Evolutionary conservation across 35 echinoderm and acorn worm genomes (phyloP).

Genomic region (Heliocidaris tuberculata): DNA sequence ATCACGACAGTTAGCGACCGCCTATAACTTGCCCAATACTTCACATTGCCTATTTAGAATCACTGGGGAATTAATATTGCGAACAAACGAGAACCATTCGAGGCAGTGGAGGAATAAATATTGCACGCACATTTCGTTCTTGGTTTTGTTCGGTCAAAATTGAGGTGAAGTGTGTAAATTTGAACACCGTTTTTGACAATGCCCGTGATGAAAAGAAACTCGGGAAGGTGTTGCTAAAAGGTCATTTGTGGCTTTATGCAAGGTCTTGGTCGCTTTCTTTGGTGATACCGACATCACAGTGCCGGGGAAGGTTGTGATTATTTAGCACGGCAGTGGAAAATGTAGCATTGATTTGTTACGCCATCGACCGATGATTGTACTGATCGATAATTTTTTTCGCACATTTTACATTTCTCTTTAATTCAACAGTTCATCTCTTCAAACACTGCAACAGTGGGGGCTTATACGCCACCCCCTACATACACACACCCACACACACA

Average conservation of each 20-base stretch:
- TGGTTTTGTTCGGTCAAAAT: constrained; percentile 26
- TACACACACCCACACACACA: too few relatives aligned
- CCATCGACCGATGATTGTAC: too few relatives aligned
- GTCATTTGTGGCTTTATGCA: constrained; percentile 29
- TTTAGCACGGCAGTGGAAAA: too few relatives aligned
- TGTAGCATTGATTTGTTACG: too few relatives aligned
- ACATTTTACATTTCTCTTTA: too few relatives aligned
- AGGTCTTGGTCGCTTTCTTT: background rate
- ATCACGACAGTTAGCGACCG: background rate
- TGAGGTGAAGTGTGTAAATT: constrained; percentile 10
- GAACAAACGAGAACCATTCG: background rate
- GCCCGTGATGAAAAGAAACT: background rate
- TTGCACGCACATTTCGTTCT: background rate
- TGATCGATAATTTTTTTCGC: too few relatives aligned
- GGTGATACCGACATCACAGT: background rate
- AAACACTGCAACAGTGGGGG: too few relatives aligned
- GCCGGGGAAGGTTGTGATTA: background rate
- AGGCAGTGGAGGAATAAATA: background rate
- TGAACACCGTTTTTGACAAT: constrained; percentile 39
- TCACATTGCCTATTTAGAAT: background rate
- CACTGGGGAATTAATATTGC: background rate
- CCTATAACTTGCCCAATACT: background rate
- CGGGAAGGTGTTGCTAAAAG: constrained; percentile 22
- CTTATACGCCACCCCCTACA: too few relatives aligned
- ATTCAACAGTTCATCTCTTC: too few relatives aligned